Evolutionary conservation across 2,888 invertebrate genomes (phyloP), one percentile per base, ranked within the genome.

Genomic region (Barypeithes pellucidus): DNA sequence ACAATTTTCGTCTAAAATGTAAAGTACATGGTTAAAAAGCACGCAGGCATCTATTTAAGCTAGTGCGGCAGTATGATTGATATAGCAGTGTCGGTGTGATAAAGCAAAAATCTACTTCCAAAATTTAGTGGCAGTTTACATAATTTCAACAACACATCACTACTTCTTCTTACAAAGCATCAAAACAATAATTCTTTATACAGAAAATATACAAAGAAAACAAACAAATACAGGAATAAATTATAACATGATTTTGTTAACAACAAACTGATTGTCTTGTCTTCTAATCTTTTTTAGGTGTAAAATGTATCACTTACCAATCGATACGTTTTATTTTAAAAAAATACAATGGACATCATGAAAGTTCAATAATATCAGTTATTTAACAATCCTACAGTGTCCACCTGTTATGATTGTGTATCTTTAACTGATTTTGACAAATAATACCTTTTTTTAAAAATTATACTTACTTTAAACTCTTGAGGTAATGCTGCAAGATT

Each of bases 1-100:
- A 96, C 94, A 82, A 98, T 97, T 85, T 93, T 91, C 8, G 96
- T 96, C 97, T 97, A 85, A 70, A 85, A 84, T 59, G 54, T 43
- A 16, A 43, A n/a, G 41, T 3, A 52, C 22, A n/a, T 3, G 14
- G 14, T n/a, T n/a, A n/a, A n/a, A 12, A 22, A 20, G 50, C 12
- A 50, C 12, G 22, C 2, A 50, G 18, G 18, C 16, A 2, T 7
- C 8, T 39, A 16, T 3, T n/a, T 2, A 5, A 16, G 43, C 43
- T 16, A 3, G 24, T 22, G 50, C n/a, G n/a, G n/a, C n/a, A n/a
- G n/a, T n/a, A n/a, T n/a, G n/a, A n/a, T n/a, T n/a, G n/a, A n/a
- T n/a, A n/a, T n/a, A n/a, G n/a, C n/a, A n/a, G n/a, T n/a, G n/a
- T n/a, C n/a, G n/a, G 9, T 4, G 29, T 29, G 7, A 5, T 29